Percentiles rank a stretch among this genome's conserved stretches.
phyloP scores from a whole-genome alignment of 2,888 invertebrate species.

The Trachelus iudaicus region DNA sequence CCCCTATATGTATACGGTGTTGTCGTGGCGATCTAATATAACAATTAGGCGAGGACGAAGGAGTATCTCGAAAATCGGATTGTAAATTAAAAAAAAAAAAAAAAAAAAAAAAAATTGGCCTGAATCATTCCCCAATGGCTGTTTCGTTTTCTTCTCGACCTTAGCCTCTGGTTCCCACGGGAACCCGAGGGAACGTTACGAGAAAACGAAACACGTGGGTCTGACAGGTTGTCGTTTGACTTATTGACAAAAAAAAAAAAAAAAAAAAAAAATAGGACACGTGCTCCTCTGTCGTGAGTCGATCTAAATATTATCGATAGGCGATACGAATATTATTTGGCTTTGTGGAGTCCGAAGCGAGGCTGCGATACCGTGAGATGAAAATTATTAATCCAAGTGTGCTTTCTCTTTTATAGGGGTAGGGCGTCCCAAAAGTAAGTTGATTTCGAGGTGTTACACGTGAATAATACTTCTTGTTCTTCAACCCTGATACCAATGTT shows the following conservation, averaged over 20 bases:
- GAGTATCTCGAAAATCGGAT: not conserved
- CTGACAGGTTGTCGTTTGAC: not conserved
- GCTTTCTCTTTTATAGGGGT: slow-evolving; percentile 65
- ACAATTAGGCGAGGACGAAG: not conserved
- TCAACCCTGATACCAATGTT: not conserved
- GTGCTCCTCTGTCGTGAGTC: not conserved
- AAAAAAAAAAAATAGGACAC: not conserved
- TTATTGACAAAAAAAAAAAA: too few relatives aligned
- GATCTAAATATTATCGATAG: not conserved
- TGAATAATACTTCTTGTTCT: slow-evolving; percentile 52
- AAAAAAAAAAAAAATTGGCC: slow-evolving; percentile 8
- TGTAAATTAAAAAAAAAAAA: not conserved
- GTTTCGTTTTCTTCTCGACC: not conserved
- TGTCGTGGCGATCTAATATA: not conserved
- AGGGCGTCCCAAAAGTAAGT: slow-evolving; percentile 67
- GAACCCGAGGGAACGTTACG: not conserved
- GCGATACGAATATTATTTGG: not conserved
- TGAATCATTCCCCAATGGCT: slow-evolving; percentile 3
- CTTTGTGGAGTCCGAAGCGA: slow-evolving; percentile 28
- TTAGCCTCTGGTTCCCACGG: not conserved
- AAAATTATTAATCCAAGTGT: slow-evolving; percentile 57
- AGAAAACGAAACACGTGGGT: not conserved
- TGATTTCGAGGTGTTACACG: slow-evolving; percentile 58
- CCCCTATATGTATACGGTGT: not conserved
- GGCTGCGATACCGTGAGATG: not conserved